These are phyloP conservation scores for Hystrix brachyura DNA, from an alignment of 2,113 vertebrate genomes.

Conservation along the genomic window DNA sequence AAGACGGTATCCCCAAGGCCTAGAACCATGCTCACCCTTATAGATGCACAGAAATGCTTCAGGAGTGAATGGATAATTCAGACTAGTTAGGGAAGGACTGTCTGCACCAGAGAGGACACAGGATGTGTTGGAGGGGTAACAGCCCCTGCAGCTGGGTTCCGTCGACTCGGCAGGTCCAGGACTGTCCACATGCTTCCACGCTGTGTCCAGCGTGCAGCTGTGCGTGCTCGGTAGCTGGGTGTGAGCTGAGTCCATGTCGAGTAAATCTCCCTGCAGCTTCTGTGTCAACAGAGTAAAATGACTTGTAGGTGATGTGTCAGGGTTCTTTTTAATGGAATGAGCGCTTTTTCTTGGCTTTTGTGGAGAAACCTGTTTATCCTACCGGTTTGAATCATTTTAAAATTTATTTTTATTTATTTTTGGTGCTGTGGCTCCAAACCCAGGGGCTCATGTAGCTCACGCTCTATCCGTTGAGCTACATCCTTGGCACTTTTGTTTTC, in stretches of 20 bases:
- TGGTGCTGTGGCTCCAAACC: background rate
- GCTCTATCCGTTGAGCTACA: background rate
- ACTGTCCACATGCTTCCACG: background rate
- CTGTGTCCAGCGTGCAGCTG: background rate
- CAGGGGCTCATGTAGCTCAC: background rate
- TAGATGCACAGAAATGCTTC: background rate
- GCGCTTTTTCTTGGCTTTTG: background rate
- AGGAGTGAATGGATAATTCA: background rate
- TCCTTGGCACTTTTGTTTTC: background rate
- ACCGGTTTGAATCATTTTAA: background rate
- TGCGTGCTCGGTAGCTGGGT: too few species aligned
- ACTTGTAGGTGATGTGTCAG: background rate
- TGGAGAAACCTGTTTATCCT: background rate
- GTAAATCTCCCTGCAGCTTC: too few species aligned
- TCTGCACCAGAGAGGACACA: background rate
- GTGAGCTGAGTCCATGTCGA: background rate
- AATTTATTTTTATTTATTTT: background rate
- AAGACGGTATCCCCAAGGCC: background rate
- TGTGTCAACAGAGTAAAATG: background rate
- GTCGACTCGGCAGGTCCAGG: background rate
- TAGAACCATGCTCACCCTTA: too few species aligned
- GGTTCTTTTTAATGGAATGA: background rate
- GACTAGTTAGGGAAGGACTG: background rate
- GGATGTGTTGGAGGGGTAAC: background rate
- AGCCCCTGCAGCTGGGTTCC: background rate